Conservation (phyloP, 2,797 vertebrate species). For the Pelobates cultripes region DNA sequence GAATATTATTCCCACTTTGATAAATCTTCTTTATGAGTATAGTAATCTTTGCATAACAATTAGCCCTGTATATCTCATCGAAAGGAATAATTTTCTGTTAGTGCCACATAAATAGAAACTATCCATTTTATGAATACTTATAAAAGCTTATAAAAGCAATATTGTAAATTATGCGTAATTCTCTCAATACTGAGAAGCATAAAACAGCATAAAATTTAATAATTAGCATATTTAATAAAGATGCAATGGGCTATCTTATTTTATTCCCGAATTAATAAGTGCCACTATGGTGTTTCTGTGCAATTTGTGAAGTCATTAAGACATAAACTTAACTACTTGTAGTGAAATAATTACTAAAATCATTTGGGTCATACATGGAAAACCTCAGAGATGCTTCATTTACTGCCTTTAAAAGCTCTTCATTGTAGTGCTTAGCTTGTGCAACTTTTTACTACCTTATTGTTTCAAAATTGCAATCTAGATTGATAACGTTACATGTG, state of each 20-base stretch:
- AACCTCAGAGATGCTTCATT: constrained; percentile 22
- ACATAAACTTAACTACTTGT: constrained; percentile 43
- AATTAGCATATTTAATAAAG: constrained; percentile 60
- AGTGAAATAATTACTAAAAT: constrained; percentile 54
- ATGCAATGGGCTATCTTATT: constrained; percentile 42
- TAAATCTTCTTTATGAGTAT: constrained; percentile 54
- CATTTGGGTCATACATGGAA: constrained; percentile 29
- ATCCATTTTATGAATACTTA: constrained; percentile 48
- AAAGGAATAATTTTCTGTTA: constrained; percentile 2
- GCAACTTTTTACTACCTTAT: constrained; percentile 9
- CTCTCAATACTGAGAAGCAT: constrained; percentile 54
- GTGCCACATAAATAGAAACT: background rate
- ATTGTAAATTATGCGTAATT: constrained; percentile 48
- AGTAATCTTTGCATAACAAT: constrained; percentile 44
- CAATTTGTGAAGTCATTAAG: constrained; percentile 48
- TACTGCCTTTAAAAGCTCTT: constrained; percentile 54
- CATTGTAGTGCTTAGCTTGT: constrained; percentile 39
- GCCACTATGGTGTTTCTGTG: constrained; percentile 48
- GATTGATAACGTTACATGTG: background rate
- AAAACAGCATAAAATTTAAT: constrained; percentile 50
- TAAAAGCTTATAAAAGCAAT: constrained; percentile 58
- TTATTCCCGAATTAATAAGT: constrained; percentile 54
- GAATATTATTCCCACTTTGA: constrained; percentile 8
- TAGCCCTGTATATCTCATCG: constrained; percentile 16
- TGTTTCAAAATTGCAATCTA: background rate